phyloP scores from a whole-genome alignment of 2,888 invertebrate species.

The Watsonalla cultraria region DNA sequence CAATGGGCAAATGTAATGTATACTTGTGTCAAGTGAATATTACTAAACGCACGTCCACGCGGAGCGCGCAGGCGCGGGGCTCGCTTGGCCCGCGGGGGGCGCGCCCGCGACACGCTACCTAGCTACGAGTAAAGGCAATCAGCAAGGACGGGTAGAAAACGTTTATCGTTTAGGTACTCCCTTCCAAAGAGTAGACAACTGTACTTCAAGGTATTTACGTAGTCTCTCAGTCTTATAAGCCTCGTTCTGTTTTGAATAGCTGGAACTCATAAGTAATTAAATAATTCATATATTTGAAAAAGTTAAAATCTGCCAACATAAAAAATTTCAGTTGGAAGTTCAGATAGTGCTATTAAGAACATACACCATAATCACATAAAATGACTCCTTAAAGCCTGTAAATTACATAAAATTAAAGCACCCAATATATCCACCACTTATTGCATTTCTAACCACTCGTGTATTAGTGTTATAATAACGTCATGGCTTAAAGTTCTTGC shows the following conservation, averaged over 20 bases:
- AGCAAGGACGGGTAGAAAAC: conserved; percentile 77
- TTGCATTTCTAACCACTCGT: conserved; percentile 49
- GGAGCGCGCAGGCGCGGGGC: conserved; percentile 24
- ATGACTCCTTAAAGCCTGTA: conserved; percentile 51
- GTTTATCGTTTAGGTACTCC: conserved; percentile 64
- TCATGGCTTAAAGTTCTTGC: conserved; percentile 33
- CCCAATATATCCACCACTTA: conserved; percentile 63
- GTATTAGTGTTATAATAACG: conserved; percentile 32
- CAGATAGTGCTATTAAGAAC: conserved; percentile 53
- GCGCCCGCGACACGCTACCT: conserved; percentile 40
- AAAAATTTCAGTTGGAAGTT: conserved; percentile 17
- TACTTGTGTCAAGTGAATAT: conserved; percentile 36
- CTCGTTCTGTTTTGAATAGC: conserved; percentile 59
- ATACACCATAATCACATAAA: conserved; percentile 38
- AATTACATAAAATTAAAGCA: conserved; percentile 69
- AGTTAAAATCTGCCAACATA: conserved; percentile 5
- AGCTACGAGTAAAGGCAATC: conserved; percentile 76
- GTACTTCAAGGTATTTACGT: conserved; percentile 70
- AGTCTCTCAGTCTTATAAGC: conserved; percentile 74
- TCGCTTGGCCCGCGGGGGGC: too few species aligned
- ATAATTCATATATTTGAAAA: conserved; percentile 17
- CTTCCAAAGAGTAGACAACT: conserved; percentile 49
- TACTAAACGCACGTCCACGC: conserved; percentile 58
- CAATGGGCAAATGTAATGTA: conserved; percentile 27
- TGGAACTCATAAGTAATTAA: conserved; percentile 43